These are phyloP conservation scores for Hemiscyllium ocellatum DNA, from an alignment of 2,113 vertebrate species.

Conservation along the genomic window DNA sequence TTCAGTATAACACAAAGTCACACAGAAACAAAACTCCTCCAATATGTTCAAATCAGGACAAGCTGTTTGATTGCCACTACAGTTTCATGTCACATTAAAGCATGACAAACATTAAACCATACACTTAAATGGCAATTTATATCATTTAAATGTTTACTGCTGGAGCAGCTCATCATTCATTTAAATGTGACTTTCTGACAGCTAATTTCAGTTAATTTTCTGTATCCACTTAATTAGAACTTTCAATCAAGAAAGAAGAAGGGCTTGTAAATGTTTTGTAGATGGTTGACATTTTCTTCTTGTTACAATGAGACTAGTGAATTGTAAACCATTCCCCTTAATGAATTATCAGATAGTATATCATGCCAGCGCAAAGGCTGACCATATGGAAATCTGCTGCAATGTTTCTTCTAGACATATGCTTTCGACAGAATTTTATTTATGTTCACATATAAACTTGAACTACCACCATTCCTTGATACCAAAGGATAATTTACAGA, in stretches of 20 bases:
- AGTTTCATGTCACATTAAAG: constrained; percentile 97
- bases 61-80: constrained; percentile 97
- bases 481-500: constrained; percentile 25
- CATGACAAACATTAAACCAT: constrained; percentile 98
- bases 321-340: constrained; percentile 51
- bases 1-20: constrained; percentile 18
- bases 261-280: constrained; percentile 55
- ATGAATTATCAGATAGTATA: constrained; percentile 49
- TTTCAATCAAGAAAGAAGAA: constrained; percentile 72
- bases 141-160: constrained; percentile 99
- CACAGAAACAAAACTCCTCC: constrained; percentile 72
- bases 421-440: constrained; percentile 42
- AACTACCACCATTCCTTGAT: constrained; percentile 21
- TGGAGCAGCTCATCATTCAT: constrained; percentile 83
- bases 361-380: constrained; percentile 41
- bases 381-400: constrained; percentile 40
- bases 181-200: constrained; percentile 98
- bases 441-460: constrained; percentile 36
- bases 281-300: constrained; percentile 52
- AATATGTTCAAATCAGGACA: constrained; percentile 98
- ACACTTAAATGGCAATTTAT: constrained; percentile 99
- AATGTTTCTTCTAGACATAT: constrained; percentile 41
- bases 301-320: constrained; percentile 53
- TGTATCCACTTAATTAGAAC: constrained; percentile 96
- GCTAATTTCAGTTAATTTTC: constrained; percentile 97